Conservation (phyloP, 1,140 invertebrate genomes). For the Lordiphosa collinella region DNA sequence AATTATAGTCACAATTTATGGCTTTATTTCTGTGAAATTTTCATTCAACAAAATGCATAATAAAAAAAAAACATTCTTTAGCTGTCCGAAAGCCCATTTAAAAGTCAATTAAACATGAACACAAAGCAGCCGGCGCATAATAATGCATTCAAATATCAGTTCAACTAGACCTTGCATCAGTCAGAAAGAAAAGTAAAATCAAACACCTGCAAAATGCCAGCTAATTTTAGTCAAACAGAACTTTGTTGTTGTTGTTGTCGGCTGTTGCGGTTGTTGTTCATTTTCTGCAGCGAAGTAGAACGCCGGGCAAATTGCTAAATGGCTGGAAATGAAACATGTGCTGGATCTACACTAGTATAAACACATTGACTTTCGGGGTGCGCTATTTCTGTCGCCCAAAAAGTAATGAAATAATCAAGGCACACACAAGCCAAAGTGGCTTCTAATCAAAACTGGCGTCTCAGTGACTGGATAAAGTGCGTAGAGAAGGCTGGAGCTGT, state of each 20-base stretch:
- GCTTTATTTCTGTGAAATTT: conserved; percentile 49
- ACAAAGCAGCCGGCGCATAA: conserved; percentile 9
- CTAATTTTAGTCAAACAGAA: too few relatives aligned
- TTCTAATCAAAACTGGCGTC: too few relatives aligned
- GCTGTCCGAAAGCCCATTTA: conserved; percentile 42
- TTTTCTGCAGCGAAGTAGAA: too few relatives aligned
- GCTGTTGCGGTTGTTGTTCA: too few relatives aligned
- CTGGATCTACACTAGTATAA: conserved; percentile 8
- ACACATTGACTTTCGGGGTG: conserved; percentile 7
- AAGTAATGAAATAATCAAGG: too few relatives aligned
- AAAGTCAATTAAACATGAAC: conserved; percentile 56
- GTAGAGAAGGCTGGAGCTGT: conserved; percentile 7
- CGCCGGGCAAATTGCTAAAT: too few relatives aligned
- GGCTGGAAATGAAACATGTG: too few relatives aligned
- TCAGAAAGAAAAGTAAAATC: conserved; percentile 34
- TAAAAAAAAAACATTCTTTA: conserved; percentile 1
- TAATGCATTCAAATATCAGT: conserved; percentile 3
- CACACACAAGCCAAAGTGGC: too few relatives aligned
- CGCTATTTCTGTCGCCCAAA: conserved; percentile 2
- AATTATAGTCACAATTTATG: conserved; percentile 31
- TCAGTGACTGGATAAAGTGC: conserved; percentile 34
- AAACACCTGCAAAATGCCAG: conserved; percentile 28
- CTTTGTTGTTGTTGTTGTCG: too few relatives aligned
- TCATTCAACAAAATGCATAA: conserved; percentile 27
- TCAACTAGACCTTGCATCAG: conserved; percentile 23